Conservation (phyloP, 2,113 vertebrate species). For the Rhadina sibilatrix region DNA sequence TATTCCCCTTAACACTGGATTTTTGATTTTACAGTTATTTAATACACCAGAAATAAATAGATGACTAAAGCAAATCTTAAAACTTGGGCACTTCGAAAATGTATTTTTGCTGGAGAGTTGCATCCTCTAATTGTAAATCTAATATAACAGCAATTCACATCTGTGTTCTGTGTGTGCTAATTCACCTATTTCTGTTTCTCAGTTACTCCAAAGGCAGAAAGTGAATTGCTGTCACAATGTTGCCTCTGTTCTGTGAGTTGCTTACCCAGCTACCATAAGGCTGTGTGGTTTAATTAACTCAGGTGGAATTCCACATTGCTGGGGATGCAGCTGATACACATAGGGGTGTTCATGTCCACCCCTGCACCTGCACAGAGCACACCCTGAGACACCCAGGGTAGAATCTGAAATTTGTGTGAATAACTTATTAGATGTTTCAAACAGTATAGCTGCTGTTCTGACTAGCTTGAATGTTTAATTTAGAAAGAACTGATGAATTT, state of each 20-base stretch:
- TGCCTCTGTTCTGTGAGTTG: neutral
- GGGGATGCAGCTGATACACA: neutral
- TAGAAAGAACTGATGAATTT: conserved; percentile 49
- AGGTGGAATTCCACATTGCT: neutral
- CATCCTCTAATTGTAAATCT: neutral
- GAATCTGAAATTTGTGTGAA: neutral
- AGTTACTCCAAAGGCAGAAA: neutral
- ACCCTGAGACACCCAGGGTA: neutral
- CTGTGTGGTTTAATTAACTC: neutral
- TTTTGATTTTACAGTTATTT: neutral
- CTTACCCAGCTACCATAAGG: neutral
- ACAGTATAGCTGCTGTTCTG: neutral
- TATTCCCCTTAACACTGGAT: neutral
- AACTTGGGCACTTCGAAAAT: neutral
- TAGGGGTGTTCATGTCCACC: neutral
- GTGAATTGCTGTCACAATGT: neutral
- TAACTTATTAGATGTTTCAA: neutral
- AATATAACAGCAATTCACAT: neutral
- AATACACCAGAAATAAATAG: neutral
- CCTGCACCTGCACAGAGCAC: neutral
- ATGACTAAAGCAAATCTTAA: neutral
- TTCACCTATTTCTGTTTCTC: neutral
- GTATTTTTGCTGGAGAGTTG: neutral
- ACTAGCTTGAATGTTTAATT: conserved; percentile 36
- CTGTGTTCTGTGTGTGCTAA: neutral